Base-by-base conservation (phyloP, 2,113 vertebrate genomes). In the Romanogobio albipinnatus region DNA sequence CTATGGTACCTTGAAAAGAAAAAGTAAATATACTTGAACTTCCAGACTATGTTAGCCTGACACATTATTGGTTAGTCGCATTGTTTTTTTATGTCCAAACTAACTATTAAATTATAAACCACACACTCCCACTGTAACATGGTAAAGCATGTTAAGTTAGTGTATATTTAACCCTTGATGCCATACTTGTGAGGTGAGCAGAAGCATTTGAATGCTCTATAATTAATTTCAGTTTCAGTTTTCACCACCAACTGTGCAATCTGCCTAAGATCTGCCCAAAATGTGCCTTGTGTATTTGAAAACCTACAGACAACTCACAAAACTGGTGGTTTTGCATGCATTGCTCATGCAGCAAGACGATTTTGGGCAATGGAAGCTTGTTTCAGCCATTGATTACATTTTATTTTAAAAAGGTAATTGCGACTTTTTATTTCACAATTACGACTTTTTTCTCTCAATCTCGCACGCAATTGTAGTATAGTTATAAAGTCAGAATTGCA, bases 1-100 rank as follows among this genome's bases (percentile, higher is more conserved):
- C 76, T 87, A 87, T 81, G 36, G 49, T 56, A 11, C 26, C 36
- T n/a, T 53, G 11, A 14, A 47, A 26, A 56, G 53, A 56, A 24
- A n/a, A 47, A 74, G 26, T 66, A 66, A 19, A 36, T 66, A 33
- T 10, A 49, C 26, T 49, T 49, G 45, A 75, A 9, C 49, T 76
- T 19, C 49, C 75, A 76, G 51, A 76, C 24, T 76, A 71, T 73
- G 43, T 24, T 73, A n/a, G 39, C 22, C 22, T 73, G 22, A 19
- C 5, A 13, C 51, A 66, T 15, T 58, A 22, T 76, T 58, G 51
- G 4, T 36, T 56, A 36, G 29, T 17, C 75, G 33, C 74, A 22
- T 58, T 58, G 19, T 5, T 15, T 59, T 29, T 59, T 24, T n/a
- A n/a, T 39, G 53, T 77, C 9, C 33, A 13, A 58, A n/a, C 17